These are phyloP conservation scores for Miniopterus natalensis DNA, from an alignment of 2,113 vertebrate species.

Conservation along the genomic window DNA sequence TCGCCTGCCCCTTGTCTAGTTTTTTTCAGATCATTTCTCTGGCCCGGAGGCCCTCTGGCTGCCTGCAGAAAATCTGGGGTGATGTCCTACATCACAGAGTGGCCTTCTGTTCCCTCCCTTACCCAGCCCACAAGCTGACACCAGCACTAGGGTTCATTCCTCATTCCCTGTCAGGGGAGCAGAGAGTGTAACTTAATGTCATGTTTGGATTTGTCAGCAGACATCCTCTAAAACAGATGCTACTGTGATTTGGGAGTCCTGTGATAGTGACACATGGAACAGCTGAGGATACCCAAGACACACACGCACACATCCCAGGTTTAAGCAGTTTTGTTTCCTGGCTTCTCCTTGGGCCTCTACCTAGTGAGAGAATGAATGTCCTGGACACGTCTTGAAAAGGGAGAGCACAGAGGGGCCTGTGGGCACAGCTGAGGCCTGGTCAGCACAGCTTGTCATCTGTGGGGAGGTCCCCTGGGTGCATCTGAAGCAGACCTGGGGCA, in stretches of 20 bases:
- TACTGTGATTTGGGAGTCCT: background rate
- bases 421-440: background rate
- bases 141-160: background rate
- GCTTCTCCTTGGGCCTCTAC: background rate
- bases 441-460: background rate
- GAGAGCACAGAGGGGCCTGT: background rate
- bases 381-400: background rate
- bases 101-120: background rate
- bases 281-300: background rate
- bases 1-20: background rate
- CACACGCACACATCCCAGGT: background rate
- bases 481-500: background rate
- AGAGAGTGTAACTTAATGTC: background rate
- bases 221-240: conserved; percentile 18
- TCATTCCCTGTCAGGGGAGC: background rate
- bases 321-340: background rate
- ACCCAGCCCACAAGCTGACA: background rate
- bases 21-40: background rate
- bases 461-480: background rate
- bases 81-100: background rate
- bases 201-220: conserved; percentile 4
- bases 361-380: background rate
- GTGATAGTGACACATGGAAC: background rate
- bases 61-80: background rate
- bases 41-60: background rate